Evolutionary conservation across 1,140 invertebrate species (phyloP), one percentile per base, ranked within the genome.

Genomic region (Intoshia linei): DNA sequence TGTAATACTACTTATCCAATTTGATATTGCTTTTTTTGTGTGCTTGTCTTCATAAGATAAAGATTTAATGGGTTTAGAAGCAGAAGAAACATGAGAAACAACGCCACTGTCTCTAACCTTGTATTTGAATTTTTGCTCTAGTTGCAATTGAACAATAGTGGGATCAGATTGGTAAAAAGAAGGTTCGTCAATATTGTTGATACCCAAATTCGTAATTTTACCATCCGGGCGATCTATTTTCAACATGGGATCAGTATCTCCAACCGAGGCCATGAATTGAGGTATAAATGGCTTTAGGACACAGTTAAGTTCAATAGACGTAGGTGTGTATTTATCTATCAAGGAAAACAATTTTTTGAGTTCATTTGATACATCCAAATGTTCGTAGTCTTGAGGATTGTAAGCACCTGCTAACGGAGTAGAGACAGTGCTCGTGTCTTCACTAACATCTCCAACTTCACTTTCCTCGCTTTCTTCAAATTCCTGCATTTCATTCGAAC

Each of bases 261-360:
- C 87, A 21, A 95, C 81, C 6, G 81, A 75, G 17, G 87, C 84
- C 45, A 93, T 78, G 54, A 72, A 93, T 48, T 93, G 81, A 0
- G 83, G 81, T 36, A 92, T 70, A 50, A 92, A 95, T 1, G 84
- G 79, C 45, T 73, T 69, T 42, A 93, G 62, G 48, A 77, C 78
- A 48, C 73, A 72, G 17, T 78, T 76, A 13, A 83, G 62, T 42
- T 81, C 74, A 30, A 84, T 72, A 35, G 69, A 72, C 55, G 84
- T 76, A 0, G 79, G 78, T 2, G 76, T 75, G 51, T 84, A 90
- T 48, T 73, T 76, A 45, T 2, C 49, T 56, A 21, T 15, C 23
- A 20, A 15, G 3, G 0, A 11, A 45, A 90, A 90, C 1, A 90
- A 52, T 49, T 90, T 78, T 50, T 75, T 76, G 33, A 84, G 67